Conservation (phyloP, 2,797 vertebrate genomes). For the Mergus octosetaceus region DNA sequence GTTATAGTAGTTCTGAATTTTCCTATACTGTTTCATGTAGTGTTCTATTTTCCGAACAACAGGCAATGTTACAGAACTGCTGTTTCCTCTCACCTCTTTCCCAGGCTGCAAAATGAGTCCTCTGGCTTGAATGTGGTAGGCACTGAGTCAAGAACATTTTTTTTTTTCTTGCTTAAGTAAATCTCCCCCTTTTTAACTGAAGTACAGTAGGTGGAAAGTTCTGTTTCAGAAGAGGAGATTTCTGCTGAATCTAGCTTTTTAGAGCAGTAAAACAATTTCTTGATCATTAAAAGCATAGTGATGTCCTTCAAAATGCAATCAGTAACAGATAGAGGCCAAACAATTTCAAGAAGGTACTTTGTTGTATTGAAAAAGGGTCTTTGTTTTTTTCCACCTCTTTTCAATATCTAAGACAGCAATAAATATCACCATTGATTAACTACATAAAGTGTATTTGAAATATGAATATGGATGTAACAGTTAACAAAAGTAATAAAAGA, state of each 20-base stretch:
- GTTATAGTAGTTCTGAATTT: not conserved
- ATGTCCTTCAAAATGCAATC: not conserved
- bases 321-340: not conserved
- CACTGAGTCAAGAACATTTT: not conserved
- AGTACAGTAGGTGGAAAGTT: not conserved
- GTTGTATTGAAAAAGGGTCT: not conserved
- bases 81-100: not conserved
- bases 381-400: not conserved
- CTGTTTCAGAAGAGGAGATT: not conserved
- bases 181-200: not conserved
- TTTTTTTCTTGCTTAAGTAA: not conserved
- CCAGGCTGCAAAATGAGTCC: not conserved
- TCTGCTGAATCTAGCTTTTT: not conserved
- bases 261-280: not conserved
- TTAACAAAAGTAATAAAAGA: not conserved
- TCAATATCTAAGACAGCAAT: not conserved
- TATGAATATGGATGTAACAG: not conserved
- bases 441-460: not conserved
- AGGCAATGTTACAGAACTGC: not conserved
- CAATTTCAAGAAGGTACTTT: not conserved
- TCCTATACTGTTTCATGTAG: not conserved
- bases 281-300: not conserved
- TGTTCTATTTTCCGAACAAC: not conserved
- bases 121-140: accelerated
- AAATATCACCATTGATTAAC: not conserved